Percentiles rank a stretch among this genome's conserved stretches.
phyloP scores from a whole-genome alignment of 2,797 vertebrate genomes.

The Typhlichthys eigenmanni region DNA sequence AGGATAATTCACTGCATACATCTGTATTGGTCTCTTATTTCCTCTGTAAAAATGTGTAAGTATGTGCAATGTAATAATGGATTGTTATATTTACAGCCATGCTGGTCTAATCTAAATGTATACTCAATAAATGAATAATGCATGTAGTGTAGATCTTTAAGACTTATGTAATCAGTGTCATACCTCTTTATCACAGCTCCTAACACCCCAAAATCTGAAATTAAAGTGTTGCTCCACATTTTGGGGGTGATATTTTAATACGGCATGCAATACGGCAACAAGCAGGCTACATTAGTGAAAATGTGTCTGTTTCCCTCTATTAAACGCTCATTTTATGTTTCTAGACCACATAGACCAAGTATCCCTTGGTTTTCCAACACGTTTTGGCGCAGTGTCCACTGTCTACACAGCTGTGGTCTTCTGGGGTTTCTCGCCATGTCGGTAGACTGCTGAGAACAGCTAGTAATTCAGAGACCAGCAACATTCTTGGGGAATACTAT shows the following conservation, averaged over 20 bases:
- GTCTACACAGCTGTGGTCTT: slow-evolving; percentile 36
- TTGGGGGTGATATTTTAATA: slow-evolving; percentile 47
- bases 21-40: too few relatives aligned
- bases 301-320: slow-evolving; percentile 36
- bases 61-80: neutral
- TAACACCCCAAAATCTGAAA: slow-evolving; percentile 38
- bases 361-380: slow-evolving; percentile 19
- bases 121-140: slow-evolving; percentile 30
- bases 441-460: slow-evolving; percentile 18
- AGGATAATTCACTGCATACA: slow-evolving; percentile 24
- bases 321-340: slow-evolving; percentile 49
- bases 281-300: slow-evolving; percentile 32
- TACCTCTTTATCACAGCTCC: slow-evolving; percentile 43
- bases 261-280: slow-evolving; percentile 33
- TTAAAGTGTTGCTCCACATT: slow-evolving; percentile 37
- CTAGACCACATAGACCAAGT: slow-evolving; percentile 19
- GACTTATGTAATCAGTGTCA: slow-evolving; percentile 37
- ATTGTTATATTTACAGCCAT: neutral
- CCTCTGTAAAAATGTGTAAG: neutral
- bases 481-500: neutral
- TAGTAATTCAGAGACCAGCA: slow-evolving; percentile 19
- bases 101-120: too few relatives aligned
- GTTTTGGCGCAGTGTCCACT: slow-evolving; percentile 21
- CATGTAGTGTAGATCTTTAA: slow-evolving; percentile 28
- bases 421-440: slow-evolving; percentile 16